A percentile compares a stretch with the other conserved stretches of the same genome.
These are phyloP conservation scores for Pachyseris speciosa DNA, from an alignment of 64 coral and sea anemone species.

Conservation along the genomic window DNA sequence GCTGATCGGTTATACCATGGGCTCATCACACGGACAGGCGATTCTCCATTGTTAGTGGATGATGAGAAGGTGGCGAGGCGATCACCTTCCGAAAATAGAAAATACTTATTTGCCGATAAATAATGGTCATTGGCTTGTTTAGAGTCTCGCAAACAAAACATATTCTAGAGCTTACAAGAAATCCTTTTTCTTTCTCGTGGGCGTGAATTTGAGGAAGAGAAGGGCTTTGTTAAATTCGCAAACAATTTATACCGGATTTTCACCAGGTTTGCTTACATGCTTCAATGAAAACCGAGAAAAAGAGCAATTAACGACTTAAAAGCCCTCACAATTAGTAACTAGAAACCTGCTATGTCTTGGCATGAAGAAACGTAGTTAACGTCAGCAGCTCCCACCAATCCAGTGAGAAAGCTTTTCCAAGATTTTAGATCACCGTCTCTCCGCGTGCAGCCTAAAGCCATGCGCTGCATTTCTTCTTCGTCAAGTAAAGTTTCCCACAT, in stretches of 20 bases:
- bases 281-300: too few relatives aligned
- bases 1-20: slow-evolving; percentile 67
- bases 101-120: too few relatives aligned
- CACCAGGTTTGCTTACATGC: too few relatives aligned
- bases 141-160: too few relatives aligned
- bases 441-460: slow-evolving; percentile 54
- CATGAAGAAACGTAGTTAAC: not conserved
- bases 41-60: not conserved
- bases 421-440: slow-evolving; percentile 35
- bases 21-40: not conserved
- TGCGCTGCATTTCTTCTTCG: slow-evolving; percentile 50
- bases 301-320: too few relatives aligned
- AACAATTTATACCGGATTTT: too few relatives aligned
- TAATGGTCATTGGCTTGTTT: too few relatives aligned
- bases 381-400: not conserved
- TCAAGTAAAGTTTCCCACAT: slow-evolving; percentile 48
- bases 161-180: too few relatives aligned
- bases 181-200: too few relatives aligned
- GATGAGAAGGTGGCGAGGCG: slow-evolving; percentile 24
- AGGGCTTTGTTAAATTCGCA: too few relatives aligned
- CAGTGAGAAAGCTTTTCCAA: slow-evolving; percentile 29
- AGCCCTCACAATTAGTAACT: too few relatives aligned
- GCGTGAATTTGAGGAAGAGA: too few relatives aligned
- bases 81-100: not conserved
- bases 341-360: not conserved